Evolutionary conservation across 2,113 vertebrate species (phyloP), one percentile per base, ranked within the genome.

Genomic region (Cairina moschata): DNA sequence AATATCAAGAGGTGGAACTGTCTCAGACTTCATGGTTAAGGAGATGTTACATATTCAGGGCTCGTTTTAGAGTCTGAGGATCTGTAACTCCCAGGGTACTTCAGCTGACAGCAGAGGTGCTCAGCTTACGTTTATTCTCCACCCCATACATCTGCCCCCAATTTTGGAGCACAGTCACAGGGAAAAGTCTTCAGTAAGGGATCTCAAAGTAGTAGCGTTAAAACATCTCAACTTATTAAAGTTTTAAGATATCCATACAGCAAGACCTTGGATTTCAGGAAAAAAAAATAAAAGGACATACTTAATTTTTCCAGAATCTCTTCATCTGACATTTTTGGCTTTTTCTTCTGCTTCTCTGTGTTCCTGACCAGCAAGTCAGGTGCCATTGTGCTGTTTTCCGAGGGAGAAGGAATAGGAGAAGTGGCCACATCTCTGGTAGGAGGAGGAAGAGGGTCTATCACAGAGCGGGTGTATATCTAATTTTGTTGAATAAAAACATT

Each of bases 281-380:
- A 52, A 52, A 29, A 17, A 38, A 3, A 12, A 25, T 12, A 46
- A 55, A 67, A 62, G 22, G 38, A 95, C 99, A 94, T 98, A 99
- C 99, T 98, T 95, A 99, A 96, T 98, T 99, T 99, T 97, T 99
- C 99, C 96, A 99, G 96, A 91, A 99, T 99, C 97, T 99, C 99
- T 90, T 99, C 99, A 38, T 99, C 99, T 1, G 99, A 99, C 99
- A 99, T 99, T 98, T 99, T 99, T 73, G 98, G 98, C 97, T 99
- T 99, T 97, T 99, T 99, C 98, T 99, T 98, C 62, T 98, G 98
- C 93, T 99, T 99, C 94, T 99, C 99, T 0, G 96, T 95, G 71
- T 97, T 98, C 86, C 98, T 98, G 42, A 98, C 98, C 88, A 98
- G 83, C 68, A 98, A 98, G 26, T 98, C 98, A 0, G 98, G 96